Percentiles rank a stretch among this genome's conserved stretches.
Conservation (phyloP, 2,113 vertebrate species). For the Albula glossodonta region DNA sequence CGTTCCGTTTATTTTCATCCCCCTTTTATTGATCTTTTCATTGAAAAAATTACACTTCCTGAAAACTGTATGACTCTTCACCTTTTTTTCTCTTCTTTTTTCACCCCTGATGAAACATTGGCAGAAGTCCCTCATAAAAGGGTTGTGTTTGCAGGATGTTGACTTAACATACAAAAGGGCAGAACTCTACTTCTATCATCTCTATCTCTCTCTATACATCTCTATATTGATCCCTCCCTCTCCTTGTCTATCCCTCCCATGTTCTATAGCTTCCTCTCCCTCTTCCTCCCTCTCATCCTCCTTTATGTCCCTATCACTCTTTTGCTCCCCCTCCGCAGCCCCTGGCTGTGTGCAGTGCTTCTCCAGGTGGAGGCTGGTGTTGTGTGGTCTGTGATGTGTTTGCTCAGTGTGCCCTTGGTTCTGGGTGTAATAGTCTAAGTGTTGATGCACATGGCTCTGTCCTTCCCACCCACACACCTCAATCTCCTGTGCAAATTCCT, state of each 20-base stretch:
- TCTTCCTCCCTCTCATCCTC: background rate
- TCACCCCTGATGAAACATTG: background rate
- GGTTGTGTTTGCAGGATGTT: background rate
- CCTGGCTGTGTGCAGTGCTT: constrained; percentile 1
- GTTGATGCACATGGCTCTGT: constrained; percentile 1
- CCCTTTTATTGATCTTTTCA: background rate
- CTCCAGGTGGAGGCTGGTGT: constrained; percentile 23
- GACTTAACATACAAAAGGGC: background rate
- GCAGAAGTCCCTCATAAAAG: background rate
- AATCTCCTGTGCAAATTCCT: background rate
- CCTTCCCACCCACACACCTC: background rate
- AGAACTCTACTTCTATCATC: background rate
- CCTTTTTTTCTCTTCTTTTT: background rate
- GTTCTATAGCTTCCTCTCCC: background rate
- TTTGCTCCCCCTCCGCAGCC: background rate
- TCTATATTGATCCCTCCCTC: background rate
- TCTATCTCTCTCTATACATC: no score
- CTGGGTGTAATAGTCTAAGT: background rate
- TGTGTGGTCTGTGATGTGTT: constrained; percentile 11
- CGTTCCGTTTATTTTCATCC: background rate
- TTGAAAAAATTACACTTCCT: background rate
- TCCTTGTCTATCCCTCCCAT: background rate
- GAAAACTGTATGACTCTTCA: background rate
- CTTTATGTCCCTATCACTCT: constrained; percentile 2
- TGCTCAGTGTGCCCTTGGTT: background rate